phyloP scores from a whole-genome alignment of 2,113 vertebrate genomes.

The Mesembrinibis cayennensis region DNA sequence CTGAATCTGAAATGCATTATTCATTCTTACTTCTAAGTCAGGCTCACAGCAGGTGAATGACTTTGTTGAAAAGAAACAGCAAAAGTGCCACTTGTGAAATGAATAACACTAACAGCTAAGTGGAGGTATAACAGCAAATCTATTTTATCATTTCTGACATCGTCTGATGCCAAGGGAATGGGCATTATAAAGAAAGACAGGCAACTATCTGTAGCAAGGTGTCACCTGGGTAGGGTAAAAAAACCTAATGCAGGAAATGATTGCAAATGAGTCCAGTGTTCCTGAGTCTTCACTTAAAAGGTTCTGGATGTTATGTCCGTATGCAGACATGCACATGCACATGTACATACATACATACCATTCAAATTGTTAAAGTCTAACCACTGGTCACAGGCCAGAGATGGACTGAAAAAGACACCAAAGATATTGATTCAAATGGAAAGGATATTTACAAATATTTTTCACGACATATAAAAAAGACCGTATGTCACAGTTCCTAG shows the following conservation, averaged over 20 bases:
- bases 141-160: constrained; percentile 41
- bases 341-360: neutral
- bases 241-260: neutral
- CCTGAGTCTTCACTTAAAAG: neutral
- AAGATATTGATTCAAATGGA: neutral
- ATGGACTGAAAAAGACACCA: neutral
- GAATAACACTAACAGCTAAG: constrained; percentile 50
- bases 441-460: neutral
- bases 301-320: neutral
- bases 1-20: constrained; percentile 47
- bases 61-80: constrained; percentile 45
- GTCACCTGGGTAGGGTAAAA: neutral
- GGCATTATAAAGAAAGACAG: neutral
- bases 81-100: constrained; percentile 46
- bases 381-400: neutral
- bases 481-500: neutral
- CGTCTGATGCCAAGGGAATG: neutral
- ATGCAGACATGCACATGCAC: neutral
- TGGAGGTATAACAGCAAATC: constrained; percentile 23
- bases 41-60: constrained; percentile 24
- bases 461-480: neutral
- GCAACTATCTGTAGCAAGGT: neutral
- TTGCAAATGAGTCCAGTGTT: neutral
- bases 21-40: constrained; percentile 34
- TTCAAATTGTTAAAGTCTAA: neutral